Evolutionary conservation across 1,140 invertebrate species (phyloP).

Genomic region (Drosophila orosa): DNA sequence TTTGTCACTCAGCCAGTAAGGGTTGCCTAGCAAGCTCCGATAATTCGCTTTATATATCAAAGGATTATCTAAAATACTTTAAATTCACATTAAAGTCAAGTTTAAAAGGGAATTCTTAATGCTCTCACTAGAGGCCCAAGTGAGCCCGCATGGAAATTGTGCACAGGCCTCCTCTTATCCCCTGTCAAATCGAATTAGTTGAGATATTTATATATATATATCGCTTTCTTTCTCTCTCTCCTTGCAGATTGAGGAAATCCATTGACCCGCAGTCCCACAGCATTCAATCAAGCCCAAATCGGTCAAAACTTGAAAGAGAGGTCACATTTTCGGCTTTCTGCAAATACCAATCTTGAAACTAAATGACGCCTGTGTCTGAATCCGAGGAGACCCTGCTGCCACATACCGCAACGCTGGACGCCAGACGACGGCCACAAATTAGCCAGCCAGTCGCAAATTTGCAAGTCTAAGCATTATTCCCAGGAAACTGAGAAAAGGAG

Average conservation of each 20-base stretch:
- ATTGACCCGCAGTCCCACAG: slow-evolving; percentile 14
- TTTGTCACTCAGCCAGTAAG: background rate
- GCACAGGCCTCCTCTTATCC: background rate
- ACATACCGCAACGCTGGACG: slow-evolving; percentile 75
- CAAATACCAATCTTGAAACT: slow-evolving; percentile 59
- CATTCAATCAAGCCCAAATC: slow-evolving; percentile 52
- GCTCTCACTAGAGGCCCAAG: background rate
- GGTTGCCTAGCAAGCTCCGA: too few species aligned
- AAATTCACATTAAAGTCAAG: background rate
- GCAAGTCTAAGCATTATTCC: slow-evolving; percentile 56
- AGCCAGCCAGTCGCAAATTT: slow-evolving; percentile 67
- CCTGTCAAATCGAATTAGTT: slow-evolving; percentile 47
- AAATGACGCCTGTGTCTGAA: slow-evolving; percentile 78
- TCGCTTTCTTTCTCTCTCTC: slow-evolving; percentile 8
- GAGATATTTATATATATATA: slow-evolving; percentile 38
- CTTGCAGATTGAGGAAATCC: slow-evolving; percentile 36
- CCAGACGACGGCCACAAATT: slow-evolving; percentile 75
- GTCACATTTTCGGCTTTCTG: slow-evolving; percentile 42
- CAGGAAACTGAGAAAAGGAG: slow-evolving; percentile 16
- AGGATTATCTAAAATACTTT: background rate
- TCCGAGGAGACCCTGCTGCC: slow-evolving; percentile 48
- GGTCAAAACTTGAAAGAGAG: slow-evolving; percentile 44
- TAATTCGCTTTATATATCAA: slow-evolving; percentile 2
- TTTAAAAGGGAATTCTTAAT: slow-evolving; percentile 2
- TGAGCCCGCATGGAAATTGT: slow-evolving; percentile 5